Conservation (phyloP, 2,113 vertebrate genomes). For the Melanerpes formicivorus region DNA sequence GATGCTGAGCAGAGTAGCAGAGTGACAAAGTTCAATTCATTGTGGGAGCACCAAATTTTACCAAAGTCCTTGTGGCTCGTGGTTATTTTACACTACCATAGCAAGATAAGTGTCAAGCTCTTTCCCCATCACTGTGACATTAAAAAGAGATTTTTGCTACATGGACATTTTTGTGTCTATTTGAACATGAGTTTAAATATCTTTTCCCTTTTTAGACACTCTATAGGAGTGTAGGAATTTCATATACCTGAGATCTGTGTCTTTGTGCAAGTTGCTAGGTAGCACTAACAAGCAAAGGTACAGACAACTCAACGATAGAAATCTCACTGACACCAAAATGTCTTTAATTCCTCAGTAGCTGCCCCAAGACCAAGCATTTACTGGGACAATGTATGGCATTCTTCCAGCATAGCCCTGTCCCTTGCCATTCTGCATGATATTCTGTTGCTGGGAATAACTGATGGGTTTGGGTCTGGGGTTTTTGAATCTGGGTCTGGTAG, state of each 20-base stretch:
- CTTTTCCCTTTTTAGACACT: neutral
- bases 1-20: neutral
- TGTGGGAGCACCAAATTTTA: neutral
- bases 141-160: neutral
- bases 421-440: neutral
- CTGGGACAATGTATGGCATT: neutral
- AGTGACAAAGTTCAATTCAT: neutral
- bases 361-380: neutral
- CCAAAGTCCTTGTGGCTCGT: neutral
- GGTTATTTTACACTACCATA: neutral
- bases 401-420: neutral
- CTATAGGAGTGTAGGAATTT: neutral
- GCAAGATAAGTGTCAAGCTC: neutral
- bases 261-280: neutral
- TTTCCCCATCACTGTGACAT: rapidly evolving
- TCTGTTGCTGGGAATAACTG: neutral
- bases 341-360: neutral
- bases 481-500: neutral
- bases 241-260: rapidly evolving
- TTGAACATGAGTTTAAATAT: neutral
- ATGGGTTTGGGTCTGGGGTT: neutral
- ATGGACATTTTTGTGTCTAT: neutral
- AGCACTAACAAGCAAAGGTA: neutral
- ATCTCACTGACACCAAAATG: neutral
- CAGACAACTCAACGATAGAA: neutral